Evolutionary conservation across 2,888 invertebrate genomes (phyloP).

Genomic region (Nephrocerus scutellatus): DNA sequence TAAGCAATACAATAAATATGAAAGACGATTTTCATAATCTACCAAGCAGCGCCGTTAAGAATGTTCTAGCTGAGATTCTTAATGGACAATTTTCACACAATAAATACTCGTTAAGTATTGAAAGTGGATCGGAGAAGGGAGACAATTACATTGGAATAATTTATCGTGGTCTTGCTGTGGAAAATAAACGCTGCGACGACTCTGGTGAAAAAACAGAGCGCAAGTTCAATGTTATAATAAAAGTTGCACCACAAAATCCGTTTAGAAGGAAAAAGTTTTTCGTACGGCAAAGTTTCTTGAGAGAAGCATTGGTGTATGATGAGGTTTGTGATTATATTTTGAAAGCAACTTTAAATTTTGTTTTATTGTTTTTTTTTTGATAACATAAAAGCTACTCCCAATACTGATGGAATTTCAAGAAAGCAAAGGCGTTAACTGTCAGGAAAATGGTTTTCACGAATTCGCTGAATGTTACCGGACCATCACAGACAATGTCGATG

Average conservation of each 20-base stretch:
- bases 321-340: conserved; percentile 22
- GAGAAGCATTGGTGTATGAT: conserved; percentile 37
- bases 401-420: conserved; percentile 31
- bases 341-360: neutral
- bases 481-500: conserved; percentile 38
- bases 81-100: conserved; percentile 20
- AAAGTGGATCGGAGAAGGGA: conserved; percentile 34
- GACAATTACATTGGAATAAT: conserved; percentile 42
- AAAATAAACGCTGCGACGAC: too few relatives aligned
- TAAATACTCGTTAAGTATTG: conserved; percentile 22
- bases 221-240: conserved; percentile 30
- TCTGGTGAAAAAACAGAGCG: neutral
- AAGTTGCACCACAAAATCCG: conserved; percentile 37
- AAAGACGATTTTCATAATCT: conserved; percentile 16
- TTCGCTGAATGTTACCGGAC: conserved; percentile 28
- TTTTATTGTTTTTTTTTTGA: neutral
- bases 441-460: conserved; percentile 29
- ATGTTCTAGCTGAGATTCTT: conserved; percentile 28
- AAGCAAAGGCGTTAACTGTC: conserved; percentile 24
- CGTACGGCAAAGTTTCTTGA: conserved; percentile 34
- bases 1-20: conserved; percentile 6
- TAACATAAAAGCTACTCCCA: conserved; percentile 30
- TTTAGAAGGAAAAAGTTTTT: conserved; percentile 37
- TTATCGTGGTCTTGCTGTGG: conserved; percentile 23
- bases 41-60: conserved; percentile 28